Conservation (phyloP, 2,888 invertebrate species). For the Celastrina argiolus region DNA sequence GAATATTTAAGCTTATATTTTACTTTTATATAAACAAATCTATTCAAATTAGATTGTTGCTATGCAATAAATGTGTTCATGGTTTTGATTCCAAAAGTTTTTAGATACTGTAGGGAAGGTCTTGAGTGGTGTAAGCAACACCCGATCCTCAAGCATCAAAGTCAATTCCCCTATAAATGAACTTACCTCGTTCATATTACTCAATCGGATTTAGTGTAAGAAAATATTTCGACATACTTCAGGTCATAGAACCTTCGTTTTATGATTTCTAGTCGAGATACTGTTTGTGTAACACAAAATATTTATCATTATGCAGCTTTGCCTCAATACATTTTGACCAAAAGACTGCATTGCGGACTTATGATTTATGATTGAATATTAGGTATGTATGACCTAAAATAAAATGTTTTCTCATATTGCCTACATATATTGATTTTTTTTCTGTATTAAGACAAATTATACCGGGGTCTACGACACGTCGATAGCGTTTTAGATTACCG, state of each 20-base stretch:
- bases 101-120: not conserved
- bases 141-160: no score
- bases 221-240: not conserved
- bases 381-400: not conserved
- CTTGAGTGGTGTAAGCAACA: conserved; percentile 9
- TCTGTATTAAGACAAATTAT: not conserved
- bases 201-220: not conserved
- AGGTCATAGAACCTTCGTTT: conserved; percentile 17
- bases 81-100: not conserved
- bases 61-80: not conserved
- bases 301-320: not conserved
- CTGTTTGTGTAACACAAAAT: not conserved
- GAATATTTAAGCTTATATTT: conserved; percentile 12
- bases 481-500: conserved; percentile 29
- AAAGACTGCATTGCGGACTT: not conserved
- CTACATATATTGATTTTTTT: not conserved
- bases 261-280: not conserved
- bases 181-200: conserved; percentile 1
- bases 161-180: conserved; percentile 3
- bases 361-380: not conserved
- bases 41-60: conserved; percentile 7
- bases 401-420: not conserved
- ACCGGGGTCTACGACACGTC: not conserved
- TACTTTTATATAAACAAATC: not conserved
- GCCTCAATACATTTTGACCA: not conserved